Evolutionary conservation across 2,888 invertebrate genomes (phyloP).

Genomic region (Amorpha juglandis): DNA sequence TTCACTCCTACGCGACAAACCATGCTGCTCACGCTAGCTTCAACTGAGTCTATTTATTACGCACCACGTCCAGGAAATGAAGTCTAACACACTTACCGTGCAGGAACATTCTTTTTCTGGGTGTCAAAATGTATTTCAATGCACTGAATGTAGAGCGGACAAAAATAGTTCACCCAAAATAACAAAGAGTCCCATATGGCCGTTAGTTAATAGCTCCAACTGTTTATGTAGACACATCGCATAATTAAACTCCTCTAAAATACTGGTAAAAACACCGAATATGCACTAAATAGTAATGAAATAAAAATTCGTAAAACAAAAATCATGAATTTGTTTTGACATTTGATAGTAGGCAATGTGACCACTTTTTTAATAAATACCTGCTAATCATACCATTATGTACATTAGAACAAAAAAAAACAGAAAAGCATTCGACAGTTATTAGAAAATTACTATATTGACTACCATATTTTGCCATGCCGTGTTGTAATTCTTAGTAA

Average conservation of each 20-base stretch:
- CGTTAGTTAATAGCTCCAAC: conserved; percentile 29
- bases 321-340: conserved; percentile 77
- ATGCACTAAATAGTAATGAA: conserved; percentile 35
- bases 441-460: too few species aligned
- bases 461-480: too few species aligned
- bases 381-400: too few species aligned
- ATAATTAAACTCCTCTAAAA: conserved; percentile 36
- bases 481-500: too few species aligned
- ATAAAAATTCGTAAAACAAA: conserved; percentile 62
- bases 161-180: conserved; percentile 83
- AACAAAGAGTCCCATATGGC: conserved; percentile 50
- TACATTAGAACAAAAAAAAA: too few species aligned
- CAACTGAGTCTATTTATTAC: conserved; percentile 23
- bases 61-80: conserved; percentile 32
- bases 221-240: conserved; percentile 33
- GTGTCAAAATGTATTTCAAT: conserved; percentile 78
- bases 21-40: conserved; percentile 26
- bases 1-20: conserved; percentile 56
- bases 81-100: conserved; percentile 59
- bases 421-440: too few species aligned
- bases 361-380: conserved; percentile 26
- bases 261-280: conserved; percentile 22
- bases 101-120: conserved; percentile 78
- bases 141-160: conserved; percentile 81
- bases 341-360: conserved; percentile 42